phyloP scores from a whole-genome alignment of 2,797 vertebrate genomes.

The Chaenodraco wilsoni region DNA sequence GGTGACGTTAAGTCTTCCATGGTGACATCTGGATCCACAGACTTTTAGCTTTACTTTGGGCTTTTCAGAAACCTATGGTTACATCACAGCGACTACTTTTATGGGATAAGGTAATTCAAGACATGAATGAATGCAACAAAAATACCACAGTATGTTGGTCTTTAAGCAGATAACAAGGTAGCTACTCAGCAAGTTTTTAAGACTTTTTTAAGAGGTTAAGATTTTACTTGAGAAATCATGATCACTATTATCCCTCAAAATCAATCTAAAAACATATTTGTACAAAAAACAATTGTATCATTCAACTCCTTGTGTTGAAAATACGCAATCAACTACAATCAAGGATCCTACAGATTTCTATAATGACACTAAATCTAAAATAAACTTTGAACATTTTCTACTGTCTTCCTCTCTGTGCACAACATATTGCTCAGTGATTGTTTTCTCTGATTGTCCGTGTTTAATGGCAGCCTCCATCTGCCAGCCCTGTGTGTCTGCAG shows the following conservation, averaged over 20 bases:
- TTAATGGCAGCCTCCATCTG: constrained; percentile 83
- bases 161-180: neutral
- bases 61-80: no score
- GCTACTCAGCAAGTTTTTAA: neutral
- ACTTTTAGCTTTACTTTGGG: no score
- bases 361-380: constrained; percentile 45
- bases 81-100: no score
- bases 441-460: constrained; percentile 77
- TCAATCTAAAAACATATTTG: neutral
- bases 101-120: neutral
- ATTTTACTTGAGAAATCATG: neutral
- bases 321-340: constrained; percentile 18
- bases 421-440: constrained; percentile 69
- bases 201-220: neutral
- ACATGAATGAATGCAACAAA: neutral
- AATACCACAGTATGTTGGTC: neutral
- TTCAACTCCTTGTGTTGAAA: constrained; percentile 1
- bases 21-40: no score
- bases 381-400: constrained; percentile 34
- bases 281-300: neutral
- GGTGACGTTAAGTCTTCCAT: no score
- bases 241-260: constrained; percentile 14
- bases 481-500: constrained; percentile 78
- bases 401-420: constrained; percentile 47
- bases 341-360: constrained; percentile 36